These are phyloP conservation scores for Crotalus viridis DNA, from an alignment of 2,113 vertebrate species.

Conservation along the genomic window DNA sequence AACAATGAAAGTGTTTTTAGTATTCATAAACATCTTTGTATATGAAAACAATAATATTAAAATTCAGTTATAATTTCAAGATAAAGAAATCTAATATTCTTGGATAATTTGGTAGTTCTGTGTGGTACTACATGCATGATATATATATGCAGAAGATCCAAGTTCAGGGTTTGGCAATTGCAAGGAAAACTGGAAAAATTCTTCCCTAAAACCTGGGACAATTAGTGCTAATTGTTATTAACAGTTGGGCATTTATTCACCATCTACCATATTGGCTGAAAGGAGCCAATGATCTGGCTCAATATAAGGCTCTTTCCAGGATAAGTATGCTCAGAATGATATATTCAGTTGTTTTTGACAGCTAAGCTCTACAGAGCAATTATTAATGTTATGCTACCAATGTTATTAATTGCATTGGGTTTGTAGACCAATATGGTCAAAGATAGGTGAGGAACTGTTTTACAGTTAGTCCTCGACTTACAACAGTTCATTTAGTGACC, in stretches of 20 bases:
- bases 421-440: slow-evolving; percentile 42
- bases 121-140: background rate
- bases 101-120: background rate
- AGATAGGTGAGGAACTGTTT: slow-evolving; percentile 6
- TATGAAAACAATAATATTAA: background rate
- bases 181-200: background rate
- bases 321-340: background rate
- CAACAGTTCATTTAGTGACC: background rate
- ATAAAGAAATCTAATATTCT: background rate
- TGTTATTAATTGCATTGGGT: slow-evolving; percentile 19
- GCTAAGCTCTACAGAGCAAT: slow-evolving; percentile 17
- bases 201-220: background rate
- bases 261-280: background rate
- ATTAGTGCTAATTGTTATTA: background rate
- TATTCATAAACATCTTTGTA: background rate
- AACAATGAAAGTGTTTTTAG: background rate
- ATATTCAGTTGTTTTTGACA: slow-evolving; percentile 17
- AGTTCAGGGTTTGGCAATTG: background rate
- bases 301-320: background rate
- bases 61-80: slow-evolving; percentile 10
- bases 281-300: background rate
- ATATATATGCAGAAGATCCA: background rate
- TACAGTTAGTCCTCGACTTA: background rate
- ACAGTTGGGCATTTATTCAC: background rate
- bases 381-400: background rate